Conservation (phyloP, 2,797 vertebrate species). For the Carapus acus region DNA sequence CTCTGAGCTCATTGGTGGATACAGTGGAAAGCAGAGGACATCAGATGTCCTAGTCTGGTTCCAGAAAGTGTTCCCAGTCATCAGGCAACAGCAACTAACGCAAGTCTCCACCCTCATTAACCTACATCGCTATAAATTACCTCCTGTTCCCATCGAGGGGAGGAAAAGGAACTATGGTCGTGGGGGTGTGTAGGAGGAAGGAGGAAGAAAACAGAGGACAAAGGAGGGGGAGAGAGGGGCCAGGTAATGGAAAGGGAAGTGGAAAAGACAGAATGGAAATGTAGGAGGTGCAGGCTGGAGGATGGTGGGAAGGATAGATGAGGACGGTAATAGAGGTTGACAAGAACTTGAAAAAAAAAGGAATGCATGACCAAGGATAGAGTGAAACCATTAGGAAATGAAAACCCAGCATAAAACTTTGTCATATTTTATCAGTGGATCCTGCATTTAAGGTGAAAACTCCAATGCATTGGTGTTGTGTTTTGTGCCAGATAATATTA, state of each 20-base stretch:
- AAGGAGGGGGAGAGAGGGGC: conserved; percentile 9
- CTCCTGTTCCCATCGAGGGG: conserved; percentile 57
- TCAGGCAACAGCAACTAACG: conserved; percentile 46
- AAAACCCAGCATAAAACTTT: conserved; percentile 52
- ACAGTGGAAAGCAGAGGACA: conserved; percentile 37
- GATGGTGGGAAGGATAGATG: conserved; percentile 46
- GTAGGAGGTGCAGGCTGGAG: conserved; percentile 26
- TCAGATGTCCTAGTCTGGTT: conserved; percentile 58
- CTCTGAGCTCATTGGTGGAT: conserved; percentile 38
- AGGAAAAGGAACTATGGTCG: conserved; percentile 13
- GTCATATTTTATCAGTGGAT: conserved; percentile 60
- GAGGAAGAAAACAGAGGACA: conserved; percentile 38
- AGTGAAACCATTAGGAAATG: conserved; percentile 60
- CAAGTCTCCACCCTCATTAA: conserved; percentile 67
- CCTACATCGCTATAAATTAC: conserved; percentile 67
- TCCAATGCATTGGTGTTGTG: conserved; percentile 60
- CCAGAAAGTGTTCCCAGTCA: conserved; percentile 54
- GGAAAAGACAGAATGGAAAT: conserved; percentile 18
- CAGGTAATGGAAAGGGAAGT: conserved; percentile 9
- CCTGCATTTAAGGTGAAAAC: conserved; percentile 54
- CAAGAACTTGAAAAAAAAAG: conserved; percentile 35
- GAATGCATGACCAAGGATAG: conserved; percentile 33
- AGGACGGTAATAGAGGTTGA: conserved; percentile 58
- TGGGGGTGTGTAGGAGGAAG: conserved; percentile 18
- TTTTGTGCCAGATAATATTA: conserved; percentile 51